phyloP scores from a whole-genome alignment of 2,113 vertebrate genomes.

The Ariopsis seemanni region DNA sequence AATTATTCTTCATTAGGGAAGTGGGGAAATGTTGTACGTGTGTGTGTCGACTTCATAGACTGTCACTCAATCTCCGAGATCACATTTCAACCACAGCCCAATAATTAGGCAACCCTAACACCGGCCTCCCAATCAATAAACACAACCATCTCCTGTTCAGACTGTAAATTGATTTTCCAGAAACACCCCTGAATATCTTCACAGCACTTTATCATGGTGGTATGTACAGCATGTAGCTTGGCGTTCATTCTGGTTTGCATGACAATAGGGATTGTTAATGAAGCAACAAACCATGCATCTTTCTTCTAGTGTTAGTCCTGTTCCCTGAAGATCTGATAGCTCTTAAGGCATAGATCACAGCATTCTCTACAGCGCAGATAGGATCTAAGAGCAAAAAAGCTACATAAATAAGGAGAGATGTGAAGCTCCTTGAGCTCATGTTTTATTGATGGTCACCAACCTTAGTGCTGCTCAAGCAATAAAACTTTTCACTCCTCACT shows the following conservation, averaged over 20 bases:
- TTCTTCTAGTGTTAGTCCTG: background rate
- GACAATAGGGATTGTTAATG: conserved; percentile 40
- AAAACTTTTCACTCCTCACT: conserved; percentile 38
- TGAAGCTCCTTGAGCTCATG: conserved; percentile 46
- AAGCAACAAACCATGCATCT: background rate
- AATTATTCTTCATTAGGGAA: conserved; percentile 2
- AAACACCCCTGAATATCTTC: conserved; percentile 37
- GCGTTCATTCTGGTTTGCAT: background rate
- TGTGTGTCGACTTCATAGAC: background rate
- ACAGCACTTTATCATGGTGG: conserved; percentile 38
- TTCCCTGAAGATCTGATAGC: conserved; percentile 51
- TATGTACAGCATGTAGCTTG: background rate
- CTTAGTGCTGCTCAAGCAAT: conserved; percentile 37
- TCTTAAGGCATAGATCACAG: conserved; percentile 52
- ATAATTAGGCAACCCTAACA: conserved; percentile 13
- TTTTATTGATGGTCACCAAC: conserved; percentile 52
- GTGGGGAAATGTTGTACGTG: background rate
- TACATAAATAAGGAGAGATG: conserved; percentile 53
- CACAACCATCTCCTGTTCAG: background rate
- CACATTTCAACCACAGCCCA: background rate
- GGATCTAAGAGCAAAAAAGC: conserved; percentile 33
- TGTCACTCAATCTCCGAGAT: conserved; percentile 4
- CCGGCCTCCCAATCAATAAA: conserved; percentile 12
- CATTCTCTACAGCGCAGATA: conserved; percentile 48
- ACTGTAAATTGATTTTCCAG: conserved; percentile 47